phyloP scores from a whole-genome alignment of 2,113 vertebrate species.

The Hiodon alosoides region DNA sequence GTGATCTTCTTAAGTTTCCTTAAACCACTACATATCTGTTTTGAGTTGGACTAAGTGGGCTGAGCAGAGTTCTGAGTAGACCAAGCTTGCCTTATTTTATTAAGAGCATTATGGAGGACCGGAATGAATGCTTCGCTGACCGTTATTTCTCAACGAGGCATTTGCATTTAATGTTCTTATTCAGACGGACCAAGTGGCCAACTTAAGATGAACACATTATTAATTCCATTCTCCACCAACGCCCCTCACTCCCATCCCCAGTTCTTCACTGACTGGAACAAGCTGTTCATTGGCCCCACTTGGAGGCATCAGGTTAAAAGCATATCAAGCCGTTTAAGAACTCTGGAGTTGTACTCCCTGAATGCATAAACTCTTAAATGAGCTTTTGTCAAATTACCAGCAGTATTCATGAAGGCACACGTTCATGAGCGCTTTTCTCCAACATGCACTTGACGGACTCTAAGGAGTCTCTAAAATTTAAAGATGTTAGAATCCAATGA shows the following conservation, averaged over 20 bases:
- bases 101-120: too few relatives aligned
- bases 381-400: constrained; percentile 47
- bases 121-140: too few relatives aligned
- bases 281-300: constrained; percentile 52
- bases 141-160: too few relatives aligned
- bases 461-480: too few relatives aligned
- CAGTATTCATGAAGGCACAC: constrained; percentile 41
- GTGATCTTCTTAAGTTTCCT: background rate
- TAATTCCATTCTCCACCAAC: constrained; percentile 63
- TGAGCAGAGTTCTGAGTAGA: too few relatives aligned
- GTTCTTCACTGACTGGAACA: constrained; percentile 62
- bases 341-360: background rate
- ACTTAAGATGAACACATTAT: constrained; percentile 39
- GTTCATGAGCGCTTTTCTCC: background rate
- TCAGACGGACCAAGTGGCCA: background rate
- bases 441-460: background rate
- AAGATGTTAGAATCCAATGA: too few relatives aligned
- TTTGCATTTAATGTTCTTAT: too few relatives aligned
- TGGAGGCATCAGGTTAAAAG: constrained; percentile 15
- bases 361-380: constrained; percentile 18
- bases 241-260: constrained; percentile 44
- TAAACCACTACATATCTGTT: background rate
- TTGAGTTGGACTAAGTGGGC: too few relatives aligned
- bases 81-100: too few relatives aligned
- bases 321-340: background rate